Percentiles rank a stretch among this genome's conserved stretches.
Evolutionary conservation across 2,888 invertebrate species (phyloP).

Genomic region (Microctonus hyperodae): DNA sequence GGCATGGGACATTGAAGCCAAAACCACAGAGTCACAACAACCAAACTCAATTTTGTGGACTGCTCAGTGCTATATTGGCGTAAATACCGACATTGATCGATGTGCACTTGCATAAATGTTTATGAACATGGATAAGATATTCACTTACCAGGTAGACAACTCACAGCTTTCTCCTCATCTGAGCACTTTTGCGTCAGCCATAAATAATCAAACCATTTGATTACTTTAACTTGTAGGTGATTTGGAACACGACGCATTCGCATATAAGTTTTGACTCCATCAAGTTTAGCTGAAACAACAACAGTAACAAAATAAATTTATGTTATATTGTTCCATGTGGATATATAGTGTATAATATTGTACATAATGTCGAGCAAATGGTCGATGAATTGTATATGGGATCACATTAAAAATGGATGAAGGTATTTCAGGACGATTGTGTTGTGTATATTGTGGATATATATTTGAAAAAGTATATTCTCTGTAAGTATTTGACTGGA

Average conservation of each 20-base stretch:
- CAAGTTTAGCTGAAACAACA: constrained; percentile 86
- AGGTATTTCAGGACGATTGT: not conserved
- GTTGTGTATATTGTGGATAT: not conserved
- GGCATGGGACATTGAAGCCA: not conserved
- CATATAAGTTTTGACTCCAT: constrained; percentile 99
- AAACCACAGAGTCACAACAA: constrained; percentile 10
- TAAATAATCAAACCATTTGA: constrained; percentile 99
- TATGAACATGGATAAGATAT: not conserved
- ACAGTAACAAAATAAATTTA: not conserved
- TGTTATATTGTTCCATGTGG: not conserved
- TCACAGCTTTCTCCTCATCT: constrained; percentile 95
- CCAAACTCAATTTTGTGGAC: constrained; percentile 19
- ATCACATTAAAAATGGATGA: constrained; percentile 4
- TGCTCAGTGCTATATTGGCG: not conserved
- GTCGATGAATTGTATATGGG: not conserved
- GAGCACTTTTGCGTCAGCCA: constrained; percentile 99
- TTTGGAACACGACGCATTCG: constrained; percentile 94
- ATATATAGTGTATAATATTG: not conserved
- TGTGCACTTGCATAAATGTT: constrained; percentile 13
- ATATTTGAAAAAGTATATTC: not conserved
- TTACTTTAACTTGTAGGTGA: constrained; percentile 95
- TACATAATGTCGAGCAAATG: not conserved
- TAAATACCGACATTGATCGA: constrained; percentile 19
- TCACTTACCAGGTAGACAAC: constrained; percentile 79
- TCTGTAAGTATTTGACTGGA: not conserved